Conservation (phyloP, 2,113 vertebrate genomes). For the Datnioides undecimradiatus region DNA sequence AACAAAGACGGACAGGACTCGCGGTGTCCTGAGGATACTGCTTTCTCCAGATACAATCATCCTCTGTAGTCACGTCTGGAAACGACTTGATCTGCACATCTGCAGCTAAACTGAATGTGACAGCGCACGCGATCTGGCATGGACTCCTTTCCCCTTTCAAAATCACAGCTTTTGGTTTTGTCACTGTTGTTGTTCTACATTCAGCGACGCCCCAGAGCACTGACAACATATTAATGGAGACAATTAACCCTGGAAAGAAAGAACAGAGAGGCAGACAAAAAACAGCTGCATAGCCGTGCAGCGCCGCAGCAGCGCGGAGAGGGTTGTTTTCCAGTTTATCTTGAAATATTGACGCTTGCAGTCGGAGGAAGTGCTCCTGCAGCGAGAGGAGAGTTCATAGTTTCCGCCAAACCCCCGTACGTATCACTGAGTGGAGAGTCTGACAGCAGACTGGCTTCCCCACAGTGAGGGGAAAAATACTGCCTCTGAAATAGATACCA, state of each 20-base stretch:
- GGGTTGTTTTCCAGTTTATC: slow-evolving; percentile 49
- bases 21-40: slow-evolving; percentile 47
- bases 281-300: slow-evolving; percentile 44
- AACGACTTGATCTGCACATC: slow-evolving; percentile 63
- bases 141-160: slow-evolving; percentile 19
- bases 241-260: slow-evolving; percentile 61
- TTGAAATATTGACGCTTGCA: slow-evolving; percentile 63
- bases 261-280: slow-evolving; percentile 38
- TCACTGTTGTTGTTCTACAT: slow-evolving; percentile 43
- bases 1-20: slow-evolving; percentile 52
- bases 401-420: slow-evolving; percentile 50
- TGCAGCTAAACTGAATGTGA: slow-evolving; percentile 59
- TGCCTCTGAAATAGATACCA: slow-evolving; percentile 70
- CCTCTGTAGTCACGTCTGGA: slow-evolving; percentile 52
- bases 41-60: slow-evolving; percentile 53
- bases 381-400: slow-evolving; percentile 63
- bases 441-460: slow-evolving; percentile 70
- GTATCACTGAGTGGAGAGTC: slow-evolving; percentile 58
- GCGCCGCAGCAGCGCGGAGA: slow-evolving; percentile 14
- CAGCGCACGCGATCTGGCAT: slow-evolving; percentile 38
- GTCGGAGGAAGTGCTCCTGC: slow-evolving; percentile 72
- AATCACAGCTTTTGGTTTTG: slow-evolving; percentile 43
- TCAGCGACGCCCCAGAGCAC: slow-evolving; percentile 44
- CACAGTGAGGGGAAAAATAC: slow-evolving; percentile 63
- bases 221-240: slow-evolving; percentile 60